Percentiles rank a stretch among this genome's conserved stretches.
Evolutionary conservation across 2,797 vertebrate species (phyloP).

Genomic region (Ataeniobius toweri): DNA sequence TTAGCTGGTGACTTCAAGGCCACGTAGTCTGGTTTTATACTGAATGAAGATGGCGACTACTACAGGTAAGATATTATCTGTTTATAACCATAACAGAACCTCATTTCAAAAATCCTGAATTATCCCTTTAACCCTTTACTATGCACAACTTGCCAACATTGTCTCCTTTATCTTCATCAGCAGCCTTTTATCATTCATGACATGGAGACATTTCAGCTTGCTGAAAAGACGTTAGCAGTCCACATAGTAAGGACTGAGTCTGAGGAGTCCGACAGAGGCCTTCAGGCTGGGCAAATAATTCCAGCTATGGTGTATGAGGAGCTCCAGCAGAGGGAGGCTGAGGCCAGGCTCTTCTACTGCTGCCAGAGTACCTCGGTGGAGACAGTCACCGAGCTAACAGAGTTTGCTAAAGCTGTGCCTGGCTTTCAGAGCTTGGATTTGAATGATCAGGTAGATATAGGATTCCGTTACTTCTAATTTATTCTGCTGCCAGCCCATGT

Average conservation of each 20-base stretch:
- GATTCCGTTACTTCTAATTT: background rate
- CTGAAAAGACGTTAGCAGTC: conserved; percentile 88
- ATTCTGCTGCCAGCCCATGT: background rate
- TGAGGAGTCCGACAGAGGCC: conserved; percentile 12
- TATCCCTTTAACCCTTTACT: background rate
- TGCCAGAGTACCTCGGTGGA: conserved; percentile 94
- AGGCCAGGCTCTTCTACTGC: conserved; percentile 91
- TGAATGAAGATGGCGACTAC: background rate
- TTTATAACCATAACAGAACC: background rate
- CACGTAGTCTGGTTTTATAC: background rate
- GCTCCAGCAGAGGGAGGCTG: conserved; percentile 88
- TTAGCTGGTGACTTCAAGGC: background rate
- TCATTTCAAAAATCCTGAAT: background rate
- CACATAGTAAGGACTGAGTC: conserved; percentile 80
- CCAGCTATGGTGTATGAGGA: conserved; percentile 24
- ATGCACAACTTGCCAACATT: background rate
- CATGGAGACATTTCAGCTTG: conserved; percentile 93
- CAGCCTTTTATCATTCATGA: conserved; percentile 95
- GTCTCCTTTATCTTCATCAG: conserved; percentile 12
- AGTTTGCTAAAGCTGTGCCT: conserved; percentile 95
- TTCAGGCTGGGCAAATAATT: conserved; percentile 8
- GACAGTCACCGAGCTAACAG: conserved; percentile 92
- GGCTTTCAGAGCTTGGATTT: conserved; percentile 90
- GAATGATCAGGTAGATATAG: conserved; percentile 85
- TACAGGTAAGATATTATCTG: background rate